Evolutionary conservation across 2,888 invertebrate genomes (phyloP), one percentile per base, ranked within the genome.

Genomic region (Orthonevra nobilis): DNA sequence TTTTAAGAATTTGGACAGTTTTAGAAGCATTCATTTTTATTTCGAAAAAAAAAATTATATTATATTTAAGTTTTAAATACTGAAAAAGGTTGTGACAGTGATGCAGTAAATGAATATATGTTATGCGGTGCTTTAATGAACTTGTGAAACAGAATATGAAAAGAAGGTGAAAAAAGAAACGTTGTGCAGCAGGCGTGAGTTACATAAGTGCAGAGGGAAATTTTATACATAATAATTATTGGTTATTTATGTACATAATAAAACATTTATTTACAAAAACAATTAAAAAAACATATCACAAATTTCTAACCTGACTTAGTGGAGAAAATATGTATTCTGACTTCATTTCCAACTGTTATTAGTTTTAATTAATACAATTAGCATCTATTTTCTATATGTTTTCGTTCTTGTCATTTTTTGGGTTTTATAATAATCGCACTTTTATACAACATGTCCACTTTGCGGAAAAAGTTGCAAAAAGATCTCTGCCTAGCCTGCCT

Each of bases 1-100:
- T n/a, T 46, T 4, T 12, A 1, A 34, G 7, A 12, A 42, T 15
- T 34, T 48, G 34, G 19, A 14, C 40, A 5, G 32, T 58, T 63
- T 58, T 72, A 79, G 64, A 81, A 34, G 60, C 63, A 79, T 68
- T 64, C 56, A 46, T 63, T 50, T 40, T 15, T 52, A 17, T 58
- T 20, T 44, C 20, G 70, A 38, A 15, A 26, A 38, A 23, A 26
- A 48, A 64, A 44, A 5, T 23, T 9, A 9, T n/a, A 9, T 30
- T 23, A 38, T 60, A 20, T 34, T 36, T 17, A 40, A 23, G 23
- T 1, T 61, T 23, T 28, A 28, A 7, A 50, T 23, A 32, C 34
- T 38, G 30, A 5, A 9, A 40, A 28, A 38, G 6, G 12, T 56
- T 20, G 48, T 44, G 48, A 19, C 19, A 38, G 26, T 40, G 10